Percentiles rank a stretch among this genome's conserved stretches.
Conservation (phyloP, 2,888 invertebrate species). For the Amiota mariae region DNA sequence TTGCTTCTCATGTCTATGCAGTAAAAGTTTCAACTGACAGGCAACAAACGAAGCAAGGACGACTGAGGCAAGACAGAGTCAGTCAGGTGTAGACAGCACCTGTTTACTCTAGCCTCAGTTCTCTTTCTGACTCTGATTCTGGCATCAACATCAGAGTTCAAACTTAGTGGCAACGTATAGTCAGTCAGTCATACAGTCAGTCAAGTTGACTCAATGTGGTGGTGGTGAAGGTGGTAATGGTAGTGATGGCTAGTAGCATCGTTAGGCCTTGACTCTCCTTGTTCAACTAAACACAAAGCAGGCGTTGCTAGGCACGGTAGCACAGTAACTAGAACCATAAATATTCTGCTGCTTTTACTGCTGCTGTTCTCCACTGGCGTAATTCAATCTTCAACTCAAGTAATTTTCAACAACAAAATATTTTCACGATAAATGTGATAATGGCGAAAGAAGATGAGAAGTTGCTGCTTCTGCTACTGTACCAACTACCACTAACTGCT, state of each 20-base stretch:
- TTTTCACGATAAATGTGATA: slow-evolving; percentile 20
- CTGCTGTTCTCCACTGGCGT: slow-evolving; percentile 43
- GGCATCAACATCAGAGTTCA: slow-evolving; percentile 17
- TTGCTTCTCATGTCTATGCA: slow-evolving; percentile 31
- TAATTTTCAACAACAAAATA: slow-evolving; percentile 55
- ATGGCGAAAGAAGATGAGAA: background rate
- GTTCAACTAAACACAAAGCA: too few species aligned
- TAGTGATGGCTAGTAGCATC: slow-evolving; percentile 47
- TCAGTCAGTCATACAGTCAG: slow-evolving; percentile 44
- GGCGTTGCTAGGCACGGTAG: background rate
- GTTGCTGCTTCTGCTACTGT: background rate
- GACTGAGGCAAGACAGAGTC: background rate
- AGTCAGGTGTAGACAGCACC: slow-evolving; percentile 26
- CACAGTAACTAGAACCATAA: background rate
- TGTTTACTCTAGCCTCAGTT: slow-evolving; percentile 1
- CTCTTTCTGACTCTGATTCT: background rate
- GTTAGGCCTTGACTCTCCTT: too few species aligned
- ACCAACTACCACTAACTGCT: background rate
- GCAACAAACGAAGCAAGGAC: background rate
- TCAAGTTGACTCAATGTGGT: slow-evolving; percentile 32
- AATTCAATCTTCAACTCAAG: slow-evolving; percentile 60
- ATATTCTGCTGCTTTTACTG: slow-evolving; percentile 3
- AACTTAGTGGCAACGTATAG: background rate
- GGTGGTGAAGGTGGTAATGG: too few species aligned
- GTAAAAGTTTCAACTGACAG: slow-evolving; percentile 44